These are phyloP conservation scores for Eupristina koningsbergeri DNA, from an alignment of 1,140 invertebrate species.

Conservation along the genomic window DNA sequence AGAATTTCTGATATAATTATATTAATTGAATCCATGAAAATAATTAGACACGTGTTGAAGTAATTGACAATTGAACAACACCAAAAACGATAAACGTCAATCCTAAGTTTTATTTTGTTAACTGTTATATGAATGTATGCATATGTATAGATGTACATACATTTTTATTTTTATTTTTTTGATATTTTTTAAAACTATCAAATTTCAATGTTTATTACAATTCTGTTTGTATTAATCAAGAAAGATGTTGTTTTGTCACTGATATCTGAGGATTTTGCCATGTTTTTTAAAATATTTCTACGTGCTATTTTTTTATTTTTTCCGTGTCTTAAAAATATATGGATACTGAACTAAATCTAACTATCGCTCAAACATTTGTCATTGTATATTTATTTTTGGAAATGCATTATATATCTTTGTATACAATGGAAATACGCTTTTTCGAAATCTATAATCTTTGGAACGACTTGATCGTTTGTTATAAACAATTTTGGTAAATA, in stretches of 20 bases:
- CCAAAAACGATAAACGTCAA: too few relatives aligned
- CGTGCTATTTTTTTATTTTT: not conserved
- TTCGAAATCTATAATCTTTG: too few relatives aligned
- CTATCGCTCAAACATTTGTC: not conserved
- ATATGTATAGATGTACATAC: too few relatives aligned
- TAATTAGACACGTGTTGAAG: not conserved
- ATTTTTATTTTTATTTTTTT: constrained; percentile 16
- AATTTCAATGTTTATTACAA: too few relatives aligned
- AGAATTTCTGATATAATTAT: not conserved
- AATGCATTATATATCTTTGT: not conserved
- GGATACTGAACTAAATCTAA: not conserved
- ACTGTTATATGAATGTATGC: constrained; percentile 11
- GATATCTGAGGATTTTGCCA: not conserved
- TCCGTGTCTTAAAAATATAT: not conserved
- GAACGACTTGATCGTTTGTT: too few relatives aligned
- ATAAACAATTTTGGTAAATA: too few relatives aligned
- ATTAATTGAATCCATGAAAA: not conserved
- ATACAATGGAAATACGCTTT: too few relatives aligned
- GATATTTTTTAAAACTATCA: not conserved
- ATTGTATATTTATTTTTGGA: not conserved
- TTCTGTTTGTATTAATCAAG: too few relatives aligned
- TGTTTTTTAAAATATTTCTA: not conserved
- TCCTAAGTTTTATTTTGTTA: constrained; percentile 3
- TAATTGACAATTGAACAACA: not conserved
- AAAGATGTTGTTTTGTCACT: too few relatives aligned